Base-by-base conservation (phyloP, 1,140 invertebrate genomes). In the Heliconius eleuchia region DNA sequence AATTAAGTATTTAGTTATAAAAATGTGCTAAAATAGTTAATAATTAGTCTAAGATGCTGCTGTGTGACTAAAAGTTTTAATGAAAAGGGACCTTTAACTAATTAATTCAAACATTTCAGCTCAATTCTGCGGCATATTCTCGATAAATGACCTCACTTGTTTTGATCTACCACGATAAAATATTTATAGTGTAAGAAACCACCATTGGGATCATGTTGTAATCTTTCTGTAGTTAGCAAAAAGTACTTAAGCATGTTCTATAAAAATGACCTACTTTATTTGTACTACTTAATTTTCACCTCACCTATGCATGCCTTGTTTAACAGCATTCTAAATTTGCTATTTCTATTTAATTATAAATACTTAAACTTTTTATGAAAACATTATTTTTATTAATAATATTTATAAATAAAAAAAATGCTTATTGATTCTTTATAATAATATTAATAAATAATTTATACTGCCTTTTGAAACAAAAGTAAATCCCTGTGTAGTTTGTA, bases 21-120 rank as follows among this genome's bases (percentile, higher is more conserved):
- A 42, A 66, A 76, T 81, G 73, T 76, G 76, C 57, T 46, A 6
- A 76, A 77, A 80, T 75, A 60, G 13, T 39, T 73, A 57, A 42
- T 19, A 30, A 78, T 76, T 60, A 60, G 55, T 50, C 57, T 85
- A 74, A 81, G 83, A 85, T 89, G 85, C 83, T 89, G 79, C 83
- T 89, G 79, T 84, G 80, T 84, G 60, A 70, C 39, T 39, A 5
- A 46, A 55, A 72, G 71, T 42, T 23, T n/a, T 39, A 39, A 1
- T 37, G 84, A 71, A 79, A 76, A 72, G 46, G 77, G 70, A 30
- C 30, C 30, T 50, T 50, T 13, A 27, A 55, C 66, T 72, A 72
- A 30, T 50, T 77, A 50, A n/a, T 50, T 55, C 50, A 71, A 34
- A n/a, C 18, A 18, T 55, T 77, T 71, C 37, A 77, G 34, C 13